These are phyloP conservation scores for Papilio demoleus DNA, from an alignment of 2,888 invertebrate genomes.

Conservation along the genomic window DNA sequence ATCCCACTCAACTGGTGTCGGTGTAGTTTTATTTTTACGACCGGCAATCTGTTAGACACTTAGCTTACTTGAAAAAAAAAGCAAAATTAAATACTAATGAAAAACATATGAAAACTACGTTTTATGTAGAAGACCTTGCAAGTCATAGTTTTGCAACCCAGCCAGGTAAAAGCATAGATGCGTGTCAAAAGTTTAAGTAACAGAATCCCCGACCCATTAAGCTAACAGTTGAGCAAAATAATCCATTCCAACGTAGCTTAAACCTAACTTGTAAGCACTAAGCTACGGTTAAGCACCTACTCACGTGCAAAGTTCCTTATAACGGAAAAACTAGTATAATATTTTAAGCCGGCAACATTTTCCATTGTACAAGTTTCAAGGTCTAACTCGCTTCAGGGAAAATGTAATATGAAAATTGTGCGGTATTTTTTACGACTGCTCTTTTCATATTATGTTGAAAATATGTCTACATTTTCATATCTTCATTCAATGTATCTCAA, in stretches of 20 bases:
- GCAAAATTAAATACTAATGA: no score
- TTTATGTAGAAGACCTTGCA: not conserved
- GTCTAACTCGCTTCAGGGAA: conserved; percentile 5
- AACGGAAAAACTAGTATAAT: conserved; percentile 25
- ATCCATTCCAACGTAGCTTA: conserved; percentile 19
- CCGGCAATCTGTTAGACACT: no score
- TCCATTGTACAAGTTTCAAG: conserved; percentile 13
- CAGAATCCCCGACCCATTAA: conserved; percentile 4
- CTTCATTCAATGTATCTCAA: not conserved
- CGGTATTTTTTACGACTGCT: conserved; percentile 16
- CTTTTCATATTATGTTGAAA: conserved; percentile 12
- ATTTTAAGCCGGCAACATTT: conserved; percentile 20
- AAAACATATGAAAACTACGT: no score
- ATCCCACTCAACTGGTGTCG: no score
- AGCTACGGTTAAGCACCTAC: conserved; percentile 10
- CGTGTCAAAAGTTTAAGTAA: not conserved
- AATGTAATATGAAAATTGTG: conserved; percentile 22
- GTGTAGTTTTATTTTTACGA: no score
- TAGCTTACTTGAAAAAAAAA: no score
- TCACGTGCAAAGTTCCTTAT: conserved; percentile 25
- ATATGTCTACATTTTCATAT: conserved; percentile 8
- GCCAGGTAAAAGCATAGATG: not conserved
- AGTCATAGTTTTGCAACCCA: not conserved
- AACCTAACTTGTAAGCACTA: conserved; percentile 21
- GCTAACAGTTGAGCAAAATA: conserved; percentile 5